These are phyloP conservation scores for Prorops nasuta DNA, from an alignment of 1,140 invertebrate species.

Conservation along the genomic window DNA sequence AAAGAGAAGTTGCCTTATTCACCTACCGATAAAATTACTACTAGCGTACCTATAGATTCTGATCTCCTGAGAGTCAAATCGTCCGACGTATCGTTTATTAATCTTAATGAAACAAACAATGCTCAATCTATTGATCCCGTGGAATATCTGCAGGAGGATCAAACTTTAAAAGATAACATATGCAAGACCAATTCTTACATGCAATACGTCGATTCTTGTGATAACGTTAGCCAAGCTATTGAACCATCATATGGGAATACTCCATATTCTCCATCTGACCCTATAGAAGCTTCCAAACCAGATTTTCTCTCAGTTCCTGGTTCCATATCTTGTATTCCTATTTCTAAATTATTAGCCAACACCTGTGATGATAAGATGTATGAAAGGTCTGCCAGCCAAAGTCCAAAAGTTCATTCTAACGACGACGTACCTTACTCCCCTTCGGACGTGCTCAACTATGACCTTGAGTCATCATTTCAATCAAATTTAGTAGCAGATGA, in stretches of 20 bases:
- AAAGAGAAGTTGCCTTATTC: slow-evolving; percentile 43
- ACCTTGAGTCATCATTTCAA: slow-evolving; percentile 18
- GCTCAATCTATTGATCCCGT: background rate
- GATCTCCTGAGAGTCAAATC: slow-evolving; percentile 24
- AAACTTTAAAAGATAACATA: no score
- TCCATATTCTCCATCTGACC: slow-evolving; percentile 31
- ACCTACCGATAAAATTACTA: slow-evolving; percentile 41
- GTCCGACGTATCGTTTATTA: slow-evolving; percentile 31
- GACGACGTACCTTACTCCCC: slow-evolving; percentile 33
- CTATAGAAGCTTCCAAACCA: slow-evolving; percentile 7
- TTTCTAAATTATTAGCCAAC: no score
- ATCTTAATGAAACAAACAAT: slow-evolving; percentile 13
- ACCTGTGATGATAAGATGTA: background rate
- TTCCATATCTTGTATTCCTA: no score
- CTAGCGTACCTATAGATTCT: slow-evolving; percentile 16
- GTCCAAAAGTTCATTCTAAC: background rate
- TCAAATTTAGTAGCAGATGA: background rate
- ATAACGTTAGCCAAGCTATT: background rate
- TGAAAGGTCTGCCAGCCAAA: background rate
- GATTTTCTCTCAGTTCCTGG: slow-evolving; percentile 6
- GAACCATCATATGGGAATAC: slow-evolving; percentile 5
- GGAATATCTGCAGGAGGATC: no score
- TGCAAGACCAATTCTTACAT: no score
- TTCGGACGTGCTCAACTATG: slow-evolving; percentile 27
- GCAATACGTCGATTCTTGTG: background rate